Base-by-base conservation (phyloP, 1,140 invertebrate genomes). In the Eulimnadia texana region DNA sequence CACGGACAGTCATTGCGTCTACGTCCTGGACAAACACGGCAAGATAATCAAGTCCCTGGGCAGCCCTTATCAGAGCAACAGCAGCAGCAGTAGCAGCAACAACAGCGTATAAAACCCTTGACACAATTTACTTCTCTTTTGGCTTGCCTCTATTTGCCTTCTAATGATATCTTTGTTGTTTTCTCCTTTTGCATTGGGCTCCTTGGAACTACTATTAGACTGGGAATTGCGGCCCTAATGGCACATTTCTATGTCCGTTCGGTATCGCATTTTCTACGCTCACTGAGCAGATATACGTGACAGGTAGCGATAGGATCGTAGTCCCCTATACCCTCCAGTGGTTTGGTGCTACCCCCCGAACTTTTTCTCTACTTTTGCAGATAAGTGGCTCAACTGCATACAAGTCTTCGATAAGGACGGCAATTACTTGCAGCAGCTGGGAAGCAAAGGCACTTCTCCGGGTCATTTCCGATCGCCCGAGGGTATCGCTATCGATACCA, bases 381-480 rank as follows among this genome's bases (percentile, higher is more conserved):
- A 84, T 68, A 83, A 84, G 70, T 85, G 83, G 78, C 84, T 83
- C 65, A 83, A 88, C 68, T 81, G 84, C 66, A 74, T 88, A n/a
- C 83, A 85, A 68, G 80, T 88, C 0, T 85, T 86, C 66, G 79
- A 82, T 63, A 77, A 76, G 65, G 74, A 79, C 13, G 79, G 83
- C 27, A 70, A 74, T 51, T 81, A 82, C 66, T 66, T 82, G 25
- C 71, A 78, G 25, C 73, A 74, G 3, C 77, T 88, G 61, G 82
- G 84, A 3, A 75, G 73, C 42, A 84, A 84, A 68, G 84, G 83
- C 23, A 74, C 74, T 28, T 70, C 74, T 2, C 70, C 74, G 0
- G 80, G 81, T 1, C 77, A 80, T 68, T 78, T 89, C 63, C 73
- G 78, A 19, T 82, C 83, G 60, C 85, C 85, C 0, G 85, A 86